Conservation (phyloP, 2,888 invertebrate genomes). For the Eumacrocentrus americanus region DNA sequence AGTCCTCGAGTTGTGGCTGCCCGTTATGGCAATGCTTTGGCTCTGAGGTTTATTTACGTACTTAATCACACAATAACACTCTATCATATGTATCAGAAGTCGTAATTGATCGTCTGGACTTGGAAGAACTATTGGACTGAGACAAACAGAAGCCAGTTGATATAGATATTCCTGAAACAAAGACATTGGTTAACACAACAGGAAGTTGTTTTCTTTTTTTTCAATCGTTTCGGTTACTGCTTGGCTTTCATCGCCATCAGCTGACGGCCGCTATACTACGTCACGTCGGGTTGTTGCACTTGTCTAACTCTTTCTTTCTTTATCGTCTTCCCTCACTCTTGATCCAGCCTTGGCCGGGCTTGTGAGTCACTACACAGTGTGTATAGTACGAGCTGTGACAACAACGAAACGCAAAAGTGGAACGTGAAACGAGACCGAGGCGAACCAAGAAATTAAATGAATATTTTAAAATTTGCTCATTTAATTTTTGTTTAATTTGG, state of each 20-base stretch:
- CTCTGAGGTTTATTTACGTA: constrained; percentile 8
- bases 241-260: constrained; percentile 23
- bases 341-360: constrained; percentile 34
- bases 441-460: constrained; percentile 28
- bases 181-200: not conserved
- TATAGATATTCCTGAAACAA: not conserved
- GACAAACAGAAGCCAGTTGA: not conserved
- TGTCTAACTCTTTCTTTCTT: constrained; percentile 25
- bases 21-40: constrained; percentile 20
- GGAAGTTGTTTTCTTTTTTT: not conserved
- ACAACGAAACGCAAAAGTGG: constrained; percentile 42
- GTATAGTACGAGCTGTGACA: constrained; percentile 11
- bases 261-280: constrained; percentile 28
- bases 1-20: constrained; percentile 3
- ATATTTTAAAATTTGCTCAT: not conserved
- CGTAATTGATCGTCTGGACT: not conserved
- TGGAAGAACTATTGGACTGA: not conserved
- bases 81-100: not conserved
- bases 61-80: not conserved
- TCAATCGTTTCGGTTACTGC: constrained; percentile 25
- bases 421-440: constrained; percentile 40
- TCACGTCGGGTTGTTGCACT: constrained; percentile 41
- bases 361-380: constrained; percentile 40
- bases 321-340: constrained; percentile 24
- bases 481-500: not conserved